Conservation (phyloP, 2,113 vertebrate genomes). For the Hemichromis elongatus region DNA sequence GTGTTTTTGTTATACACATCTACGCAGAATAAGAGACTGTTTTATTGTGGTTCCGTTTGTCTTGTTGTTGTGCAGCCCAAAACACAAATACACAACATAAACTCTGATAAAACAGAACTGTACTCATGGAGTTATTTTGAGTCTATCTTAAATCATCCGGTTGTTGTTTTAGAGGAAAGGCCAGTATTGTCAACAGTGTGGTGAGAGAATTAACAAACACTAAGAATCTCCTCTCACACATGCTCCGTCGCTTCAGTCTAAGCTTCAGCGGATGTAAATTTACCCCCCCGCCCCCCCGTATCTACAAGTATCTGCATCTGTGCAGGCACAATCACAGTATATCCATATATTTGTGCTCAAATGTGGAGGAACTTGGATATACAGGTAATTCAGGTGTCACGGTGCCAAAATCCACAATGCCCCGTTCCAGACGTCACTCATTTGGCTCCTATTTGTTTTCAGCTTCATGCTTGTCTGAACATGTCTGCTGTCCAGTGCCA, state of each 20-base stretch:
- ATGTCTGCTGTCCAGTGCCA: neutral
- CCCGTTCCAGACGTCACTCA: conserved; percentile 8
- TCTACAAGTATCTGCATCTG: neutral
- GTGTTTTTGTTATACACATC: neutral
- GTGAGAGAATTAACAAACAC: conserved; percentile 13
- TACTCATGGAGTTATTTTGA: neutral
- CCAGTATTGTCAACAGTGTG: neutral
- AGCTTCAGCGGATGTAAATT: neutral
- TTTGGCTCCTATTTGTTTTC: conserved; percentile 25
- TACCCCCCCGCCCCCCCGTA: neutral
- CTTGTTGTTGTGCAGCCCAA: neutral
- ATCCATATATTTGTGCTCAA: neutral
- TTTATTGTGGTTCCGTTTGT: neutral
- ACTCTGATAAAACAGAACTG: neutral
- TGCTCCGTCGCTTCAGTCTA: neutral
- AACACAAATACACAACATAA: neutral
- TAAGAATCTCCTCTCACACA: neutral
- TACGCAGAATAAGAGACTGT: neutral
- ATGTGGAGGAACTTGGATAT: neutral
- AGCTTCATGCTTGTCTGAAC: neutral
- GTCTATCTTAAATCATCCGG: neutral
- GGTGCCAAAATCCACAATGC: conserved; percentile 5
- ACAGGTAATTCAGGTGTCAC: neutral
- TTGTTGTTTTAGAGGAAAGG: neutral
- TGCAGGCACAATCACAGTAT: neutral